phyloP scores from a whole-genome alignment of 2,888 invertebrate species.

The Stenoptilia bipunctidactyla region DNA sequence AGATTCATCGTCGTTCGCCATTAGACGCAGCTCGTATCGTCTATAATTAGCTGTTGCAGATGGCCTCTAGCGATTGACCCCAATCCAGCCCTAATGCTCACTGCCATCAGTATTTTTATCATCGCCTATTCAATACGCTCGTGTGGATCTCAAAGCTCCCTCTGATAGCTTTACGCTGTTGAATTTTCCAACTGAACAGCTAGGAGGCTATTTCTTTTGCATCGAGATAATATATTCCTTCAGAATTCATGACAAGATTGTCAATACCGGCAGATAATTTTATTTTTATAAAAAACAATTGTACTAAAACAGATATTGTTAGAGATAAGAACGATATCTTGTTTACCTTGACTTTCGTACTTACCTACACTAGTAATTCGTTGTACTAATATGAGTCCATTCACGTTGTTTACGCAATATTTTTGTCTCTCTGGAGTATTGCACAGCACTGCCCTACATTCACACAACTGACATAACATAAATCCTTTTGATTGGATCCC shows the following conservation, averaged over 20 bases:
- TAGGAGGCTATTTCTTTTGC: no score
- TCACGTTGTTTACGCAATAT: no score
- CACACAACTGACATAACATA: constrained; percentile 47
- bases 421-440: no score
- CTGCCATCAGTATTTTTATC: constrained; percentile 57
- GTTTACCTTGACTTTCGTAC: no score
- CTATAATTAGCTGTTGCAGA: constrained; percentile 65
- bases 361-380: no score
- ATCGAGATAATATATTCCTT: no score
- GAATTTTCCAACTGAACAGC: not conserved
- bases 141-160: constrained; percentile 22
- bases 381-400: no score
- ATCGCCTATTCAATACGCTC: constrained; percentile 34
- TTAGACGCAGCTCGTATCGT: constrained; percentile 43
- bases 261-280: no score
- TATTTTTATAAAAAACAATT: no score
- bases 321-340: no score
- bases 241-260: no score
- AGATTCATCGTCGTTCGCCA: constrained; percentile 44
- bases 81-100: constrained; percentile 59
- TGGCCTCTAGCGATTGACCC: constrained; percentile 68
- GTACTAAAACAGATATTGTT: no score
- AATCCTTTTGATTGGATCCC: constrained; percentile 29
- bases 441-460: constrained; percentile 57
- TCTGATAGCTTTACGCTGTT: constrained; percentile 17